Percentiles rank a stretch among this genome's conserved stretches.
Evolutionary conservation across 2,113 vertebrate genomes (phyloP).

Genomic region (Suricata suricatta): DNA sequence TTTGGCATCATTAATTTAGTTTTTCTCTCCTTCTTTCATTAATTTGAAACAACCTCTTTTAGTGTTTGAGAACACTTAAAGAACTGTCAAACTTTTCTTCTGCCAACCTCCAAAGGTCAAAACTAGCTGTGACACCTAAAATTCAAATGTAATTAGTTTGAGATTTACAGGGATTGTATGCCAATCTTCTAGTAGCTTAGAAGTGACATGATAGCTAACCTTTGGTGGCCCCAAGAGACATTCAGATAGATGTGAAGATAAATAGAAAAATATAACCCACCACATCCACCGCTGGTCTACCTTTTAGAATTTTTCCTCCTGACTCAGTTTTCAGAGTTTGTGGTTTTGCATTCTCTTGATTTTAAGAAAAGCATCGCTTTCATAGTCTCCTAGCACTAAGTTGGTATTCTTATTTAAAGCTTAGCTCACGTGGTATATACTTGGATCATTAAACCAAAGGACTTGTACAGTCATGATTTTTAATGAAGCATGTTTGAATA

Average conservation of each 20-base stretch:
- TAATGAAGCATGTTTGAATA: slow-evolving; percentile 88
- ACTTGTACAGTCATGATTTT: slow-evolving; percentile 83
- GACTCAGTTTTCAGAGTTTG: slow-evolving; percentile 37
- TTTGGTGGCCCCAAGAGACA: slow-evolving; percentile 80
- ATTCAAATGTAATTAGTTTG: slow-evolving; percentile 87
- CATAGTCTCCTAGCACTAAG: slow-evolving; percentile 59
- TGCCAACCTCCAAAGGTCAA: slow-evolving; percentile 85
- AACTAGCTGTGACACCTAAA: slow-evolving; percentile 83
- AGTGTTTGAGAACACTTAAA: slow-evolving; percentile 60
- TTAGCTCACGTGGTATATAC: slow-evolving; percentile 79
- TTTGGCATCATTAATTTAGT: slow-evolving; percentile 51
- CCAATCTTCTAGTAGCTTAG: slow-evolving; percentile 83
- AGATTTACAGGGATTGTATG: slow-evolving; percentile 86
- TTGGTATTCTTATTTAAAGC: slow-evolving; percentile 83
- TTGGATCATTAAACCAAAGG: slow-evolving; percentile 87
- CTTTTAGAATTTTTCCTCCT: slow-evolving; percentile 43
- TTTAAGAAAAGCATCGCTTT: slow-evolving; percentile 50
- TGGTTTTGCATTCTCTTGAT: slow-evolving; percentile 26
- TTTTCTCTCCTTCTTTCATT: slow-evolving; percentile 37
- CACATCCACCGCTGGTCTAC: not conserved
- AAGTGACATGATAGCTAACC: slow-evolving; percentile 81
- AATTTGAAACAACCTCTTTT: slow-evolving; percentile 56
- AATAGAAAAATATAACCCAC: slow-evolving; percentile 76
- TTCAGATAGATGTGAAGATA: slow-evolving; percentile 81
- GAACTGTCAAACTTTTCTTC: slow-evolving; percentile 82